Evolutionary conservation across 1,140 invertebrate species (phyloP).

Genomic region (Atopsyche davidsoni): DNA sequence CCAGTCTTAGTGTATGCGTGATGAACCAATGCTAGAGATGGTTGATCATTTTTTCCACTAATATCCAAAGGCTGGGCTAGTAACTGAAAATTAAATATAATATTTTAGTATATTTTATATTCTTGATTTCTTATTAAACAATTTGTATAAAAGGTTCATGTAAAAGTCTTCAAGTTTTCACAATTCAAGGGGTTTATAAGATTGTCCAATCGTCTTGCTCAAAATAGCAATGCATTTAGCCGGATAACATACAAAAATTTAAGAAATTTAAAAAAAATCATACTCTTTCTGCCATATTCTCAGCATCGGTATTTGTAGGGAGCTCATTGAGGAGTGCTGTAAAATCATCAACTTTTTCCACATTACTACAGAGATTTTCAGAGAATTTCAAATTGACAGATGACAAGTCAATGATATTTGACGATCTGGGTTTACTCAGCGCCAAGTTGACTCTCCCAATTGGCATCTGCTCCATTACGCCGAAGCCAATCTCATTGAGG

Average conservation of each 20-base stretch:
- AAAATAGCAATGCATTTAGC: too few relatives aligned
- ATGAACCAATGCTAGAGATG: constrained; percentile 21
- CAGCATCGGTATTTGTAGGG: constrained; percentile 38
- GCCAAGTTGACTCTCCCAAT: constrained; percentile 45
- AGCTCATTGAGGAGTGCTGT: constrained; percentile 38
- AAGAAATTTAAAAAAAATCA: too few relatives aligned
- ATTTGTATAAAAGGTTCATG: constrained; percentile 3
- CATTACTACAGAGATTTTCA: constrained; percentile 42
- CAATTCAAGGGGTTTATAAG: too few relatives aligned
- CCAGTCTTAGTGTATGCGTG: constrained; percentile 29
- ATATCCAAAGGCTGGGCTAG: constrained; percentile 24
- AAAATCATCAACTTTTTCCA: constrained; percentile 39
- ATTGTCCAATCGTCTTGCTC: too few relatives aligned
- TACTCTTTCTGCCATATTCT: constrained; percentile 33
- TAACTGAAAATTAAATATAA: constrained; percentile 20
- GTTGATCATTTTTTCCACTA: constrained; percentile 25
- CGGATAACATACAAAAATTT: too few relatives aligned
- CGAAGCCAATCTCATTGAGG: constrained; percentile 31
- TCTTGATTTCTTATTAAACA: not conserved
- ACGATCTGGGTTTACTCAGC: constrained; percentile 41
- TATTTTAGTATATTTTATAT: not conserved
- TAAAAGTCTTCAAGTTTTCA: too few relatives aligned
- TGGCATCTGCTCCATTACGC: constrained; percentile 37
- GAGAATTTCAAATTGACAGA: constrained; percentile 44
- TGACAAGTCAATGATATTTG: constrained; percentile 43